These are phyloP conservation scores for Acipenser transmontanus DNA, from an alignment of 2,797 vertebrate species.

Conservation along the genomic window DNA sequence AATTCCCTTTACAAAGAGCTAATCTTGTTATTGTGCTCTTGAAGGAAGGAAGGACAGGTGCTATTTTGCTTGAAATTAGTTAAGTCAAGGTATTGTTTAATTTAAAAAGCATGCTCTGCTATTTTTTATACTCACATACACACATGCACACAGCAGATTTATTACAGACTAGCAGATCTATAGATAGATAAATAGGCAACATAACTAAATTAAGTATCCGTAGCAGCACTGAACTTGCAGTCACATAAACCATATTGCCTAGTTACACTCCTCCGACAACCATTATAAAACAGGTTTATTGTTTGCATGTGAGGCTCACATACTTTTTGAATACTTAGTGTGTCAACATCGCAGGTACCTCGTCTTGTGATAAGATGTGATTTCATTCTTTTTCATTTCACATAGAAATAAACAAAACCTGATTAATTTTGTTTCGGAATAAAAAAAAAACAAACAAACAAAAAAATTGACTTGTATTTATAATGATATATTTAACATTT, in stretches of 20 bases:
- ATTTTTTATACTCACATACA: constrained; percentile 57
- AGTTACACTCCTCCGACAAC: constrained; percentile 65
- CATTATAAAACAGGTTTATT: constrained; percentile 69
- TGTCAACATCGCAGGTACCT: too few relatives aligned
- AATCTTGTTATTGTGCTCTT: constrained; percentile 30
- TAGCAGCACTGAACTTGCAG: constrained; percentile 31
- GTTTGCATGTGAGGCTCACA: constrained; percentile 51
- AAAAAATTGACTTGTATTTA: too few relatives aligned
- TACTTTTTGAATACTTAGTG: constrained; percentile 40
- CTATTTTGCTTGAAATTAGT: constrained; percentile 44
- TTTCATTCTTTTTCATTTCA: too few relatives aligned
- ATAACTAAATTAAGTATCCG: constrained; percentile 8
- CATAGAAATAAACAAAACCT: too few relatives aligned
- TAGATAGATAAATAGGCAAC: constrained; percentile 50
- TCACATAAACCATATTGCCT: constrained; percentile 40
- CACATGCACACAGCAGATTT: constrained; percentile 55
- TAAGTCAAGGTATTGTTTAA: constrained; percentile 52
- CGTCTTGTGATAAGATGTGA: too few relatives aligned
- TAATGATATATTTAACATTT: too few relatives aligned
- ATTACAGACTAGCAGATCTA: constrained; percentile 34
- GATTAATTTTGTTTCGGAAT: too few relatives aligned
- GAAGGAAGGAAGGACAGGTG: constrained; percentile 35
- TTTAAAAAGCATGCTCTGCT: constrained; percentile 41
- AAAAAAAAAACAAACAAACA: too few relatives aligned
- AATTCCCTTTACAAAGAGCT: constrained; percentile 41